Conservation (phyloP, 2,113 vertebrate genomes). For the Mormyrus lacerda region DNA sequence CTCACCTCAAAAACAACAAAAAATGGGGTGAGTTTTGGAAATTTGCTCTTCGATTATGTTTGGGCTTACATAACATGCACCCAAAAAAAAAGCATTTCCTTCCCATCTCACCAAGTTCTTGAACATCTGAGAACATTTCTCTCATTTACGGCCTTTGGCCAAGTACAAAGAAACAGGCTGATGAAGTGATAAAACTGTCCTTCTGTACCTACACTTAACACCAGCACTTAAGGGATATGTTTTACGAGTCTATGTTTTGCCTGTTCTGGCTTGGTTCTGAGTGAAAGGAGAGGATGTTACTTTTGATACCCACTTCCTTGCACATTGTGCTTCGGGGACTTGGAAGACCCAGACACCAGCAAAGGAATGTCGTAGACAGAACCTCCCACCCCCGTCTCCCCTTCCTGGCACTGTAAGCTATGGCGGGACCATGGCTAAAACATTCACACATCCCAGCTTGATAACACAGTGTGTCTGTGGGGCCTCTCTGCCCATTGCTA, state of each 20-base stretch:
- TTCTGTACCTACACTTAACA: constrained; percentile 2
- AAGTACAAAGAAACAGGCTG: background rate
- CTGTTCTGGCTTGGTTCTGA: background rate
- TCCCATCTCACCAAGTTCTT: background rate
- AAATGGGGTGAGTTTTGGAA: background rate
- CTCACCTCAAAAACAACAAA: background rate
- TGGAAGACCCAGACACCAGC: background rate
- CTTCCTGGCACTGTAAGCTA: constrained; percentile 32
- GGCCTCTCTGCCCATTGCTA: background rate
- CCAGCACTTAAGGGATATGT: background rate
- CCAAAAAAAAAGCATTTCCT: background rate
- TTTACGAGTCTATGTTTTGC: background rate
- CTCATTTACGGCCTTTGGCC: background rate
- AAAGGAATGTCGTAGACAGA: constrained; percentile 39
- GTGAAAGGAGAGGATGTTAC: constrained; percentile 26
- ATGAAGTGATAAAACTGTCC: background rate
- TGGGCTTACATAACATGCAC: background rate
- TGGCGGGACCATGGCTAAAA: background rate
- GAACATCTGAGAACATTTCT: background rate
- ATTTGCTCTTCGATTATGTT: background rate
- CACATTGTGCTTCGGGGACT: constrained; percentile 30
- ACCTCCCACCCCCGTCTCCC: background rate
- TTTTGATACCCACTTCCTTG: constrained; percentile 35
- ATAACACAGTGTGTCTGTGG: background rate
- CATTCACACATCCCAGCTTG: background rate